These are phyloP conservation scores for Dasyornis broadbenti DNA, from an alignment of 2,113 vertebrate genomes.

Conservation along the genomic window DNA sequence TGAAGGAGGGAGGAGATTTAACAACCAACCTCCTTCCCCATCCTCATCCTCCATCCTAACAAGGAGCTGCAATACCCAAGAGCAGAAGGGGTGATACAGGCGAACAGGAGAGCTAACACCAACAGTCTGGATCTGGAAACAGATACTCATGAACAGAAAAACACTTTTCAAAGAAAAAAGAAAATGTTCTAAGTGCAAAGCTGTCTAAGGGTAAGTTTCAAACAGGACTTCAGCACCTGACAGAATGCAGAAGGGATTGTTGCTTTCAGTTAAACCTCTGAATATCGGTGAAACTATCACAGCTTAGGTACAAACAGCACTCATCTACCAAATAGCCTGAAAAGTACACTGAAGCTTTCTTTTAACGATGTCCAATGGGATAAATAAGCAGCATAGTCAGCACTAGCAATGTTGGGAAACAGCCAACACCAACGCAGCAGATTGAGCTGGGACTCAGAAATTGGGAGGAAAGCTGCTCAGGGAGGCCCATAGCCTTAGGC, in stretches of 20 bases:
- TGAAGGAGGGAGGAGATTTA: neutral
- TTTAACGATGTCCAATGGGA: conserved; percentile 12
- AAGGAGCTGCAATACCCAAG: neutral
- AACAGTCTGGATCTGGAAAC: neutral
- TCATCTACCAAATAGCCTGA: neutral
- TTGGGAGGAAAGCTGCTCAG: neutral
- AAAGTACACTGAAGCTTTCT: neutral
- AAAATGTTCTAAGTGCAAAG: neutral
- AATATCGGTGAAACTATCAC: neutral
- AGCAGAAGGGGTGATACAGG: neutral
- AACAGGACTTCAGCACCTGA: neutral
- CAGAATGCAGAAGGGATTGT: neutral
- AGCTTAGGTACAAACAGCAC: neutral
- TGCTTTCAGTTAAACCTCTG: neutral
- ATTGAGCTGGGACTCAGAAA: neutral
- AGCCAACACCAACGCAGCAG: neutral
- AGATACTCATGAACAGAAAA: neutral
- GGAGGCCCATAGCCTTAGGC: neutral
- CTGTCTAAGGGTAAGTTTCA: neutral
- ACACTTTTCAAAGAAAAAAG: neutral
- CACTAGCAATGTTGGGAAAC: neutral
- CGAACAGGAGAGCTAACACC: neutral
- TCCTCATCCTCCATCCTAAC: neutral
- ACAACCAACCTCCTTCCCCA: neutral
- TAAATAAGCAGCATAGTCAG: conserved; percentile 20